These are phyloP conservation scores for Salvator merianae DNA, from an alignment of 2,113 vertebrate genomes.

Conservation along the genomic window DNA sequence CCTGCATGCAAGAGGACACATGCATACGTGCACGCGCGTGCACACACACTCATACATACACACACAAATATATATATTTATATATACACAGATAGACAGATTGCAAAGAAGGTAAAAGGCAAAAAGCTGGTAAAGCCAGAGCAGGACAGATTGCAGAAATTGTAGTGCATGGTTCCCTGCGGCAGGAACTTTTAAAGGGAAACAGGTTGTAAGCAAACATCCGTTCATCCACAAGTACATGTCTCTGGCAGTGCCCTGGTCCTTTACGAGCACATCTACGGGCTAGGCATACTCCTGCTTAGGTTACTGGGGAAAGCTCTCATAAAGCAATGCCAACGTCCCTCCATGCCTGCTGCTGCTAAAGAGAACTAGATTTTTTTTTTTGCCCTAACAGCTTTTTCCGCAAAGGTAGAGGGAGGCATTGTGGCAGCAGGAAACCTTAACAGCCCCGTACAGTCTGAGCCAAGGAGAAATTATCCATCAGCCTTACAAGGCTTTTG, in stretches of 20 bases:
- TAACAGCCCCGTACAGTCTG: conserved; percentile 4
- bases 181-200: not conserved
- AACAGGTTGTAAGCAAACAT: conserved; percentile 40
- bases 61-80: not conserved
- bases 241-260: not conserved
- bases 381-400: not conserved
- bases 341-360: not conserved
- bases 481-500: not conserved
- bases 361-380: not conserved
- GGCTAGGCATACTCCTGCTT: not conserved
- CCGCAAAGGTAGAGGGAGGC: not conserved
- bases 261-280: not conserved
- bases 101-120: not conserved
- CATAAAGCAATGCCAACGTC: not conserved
- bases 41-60: too few species aligned
- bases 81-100: not conserved
- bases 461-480: conserved; percentile 37
- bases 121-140: not conserved
- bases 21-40: too few species aligned
- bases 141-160: not conserved
- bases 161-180: not conserved
- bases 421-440: conserved; percentile 5
- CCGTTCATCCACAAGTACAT: not conserved
- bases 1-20: too few species aligned
- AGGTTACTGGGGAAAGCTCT: not conserved